These are phyloP conservation scores for Ricordea florida DNA, from an alignment of 92 coral and sea anemone species.

Conservation along the genomic window DNA sequence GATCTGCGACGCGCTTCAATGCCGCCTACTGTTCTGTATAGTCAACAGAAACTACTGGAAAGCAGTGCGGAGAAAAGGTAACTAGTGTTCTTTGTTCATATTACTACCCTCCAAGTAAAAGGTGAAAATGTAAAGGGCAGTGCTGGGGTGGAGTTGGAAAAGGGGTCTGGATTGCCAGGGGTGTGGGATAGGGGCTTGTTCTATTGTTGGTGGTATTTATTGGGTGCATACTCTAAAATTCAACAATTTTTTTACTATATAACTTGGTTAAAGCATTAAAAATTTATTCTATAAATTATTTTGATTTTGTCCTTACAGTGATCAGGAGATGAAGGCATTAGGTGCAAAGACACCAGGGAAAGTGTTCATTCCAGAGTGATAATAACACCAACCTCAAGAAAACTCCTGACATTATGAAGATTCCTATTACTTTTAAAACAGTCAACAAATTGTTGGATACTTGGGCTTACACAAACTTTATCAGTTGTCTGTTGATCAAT, in stretches of 20 bases:
- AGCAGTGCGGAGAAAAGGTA: conserved; percentile 42
- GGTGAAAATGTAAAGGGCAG: background rate
- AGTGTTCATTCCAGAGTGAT: conserved; percentile 19
- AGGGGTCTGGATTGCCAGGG: too few relatives aligned
- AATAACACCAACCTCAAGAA: too few relatives aligned
- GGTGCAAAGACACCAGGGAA: conserved; percentile 59
- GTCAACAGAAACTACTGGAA: conserved; percentile 82
- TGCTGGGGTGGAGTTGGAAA: too few relatives aligned
- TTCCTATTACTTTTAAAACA: too few relatives aligned
- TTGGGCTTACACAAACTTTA: too few relatives aligned
- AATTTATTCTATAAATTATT: background rate
- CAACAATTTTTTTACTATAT: background rate
- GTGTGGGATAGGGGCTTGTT: too few relatives aligned
- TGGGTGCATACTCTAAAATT: background rate
- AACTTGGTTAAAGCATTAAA: background rate
- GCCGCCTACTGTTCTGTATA: conserved; percentile 82
- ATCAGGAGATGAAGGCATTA: conserved; percentile 2
- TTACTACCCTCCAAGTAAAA: background rate
- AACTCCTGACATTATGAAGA: too few relatives aligned
- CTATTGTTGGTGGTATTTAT: too few relatives aligned
- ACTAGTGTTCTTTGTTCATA: background rate
- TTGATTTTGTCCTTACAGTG: background rate
- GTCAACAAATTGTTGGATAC: too few relatives aligned
- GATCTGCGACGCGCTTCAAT: conserved; percentile 85
- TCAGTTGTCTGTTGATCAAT: too few relatives aligned